Evolutionary conservation across 2,797 vertebrate species (phyloP).

Genomic region (Enteromius fasciolatus): DNA sequence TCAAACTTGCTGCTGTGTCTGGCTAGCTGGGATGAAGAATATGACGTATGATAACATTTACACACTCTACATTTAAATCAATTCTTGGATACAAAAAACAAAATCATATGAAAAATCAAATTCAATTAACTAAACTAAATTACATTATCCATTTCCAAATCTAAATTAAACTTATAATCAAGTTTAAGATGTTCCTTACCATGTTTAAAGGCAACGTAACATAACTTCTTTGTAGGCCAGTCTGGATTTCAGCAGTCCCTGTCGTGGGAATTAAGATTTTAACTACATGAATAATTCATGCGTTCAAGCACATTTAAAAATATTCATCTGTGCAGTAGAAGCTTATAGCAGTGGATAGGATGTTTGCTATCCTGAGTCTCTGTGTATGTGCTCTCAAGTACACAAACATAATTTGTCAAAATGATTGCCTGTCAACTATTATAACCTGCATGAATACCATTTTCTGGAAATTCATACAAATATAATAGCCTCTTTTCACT

Average conservation of each 20-base stretch:
- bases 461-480: conserved; percentile 31
- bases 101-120: neutral
- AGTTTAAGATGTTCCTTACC: neutral
- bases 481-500: conserved; percentile 16
- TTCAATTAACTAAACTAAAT: too few species aligned
- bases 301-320: conserved; percentile 18
- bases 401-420: conserved; percentile 15
- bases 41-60: neutral
- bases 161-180: neutral
- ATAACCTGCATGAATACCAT: conserved; percentile 8
- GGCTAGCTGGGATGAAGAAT: neutral
- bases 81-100: neutral
- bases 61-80: neutral
- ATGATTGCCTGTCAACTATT: conserved; percentile 23
- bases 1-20: neutral
- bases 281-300: conserved; percentile 42
- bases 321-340: conserved; percentile 30
- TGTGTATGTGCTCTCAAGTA: conserved; percentile 3
- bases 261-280: conserved; percentile 7
- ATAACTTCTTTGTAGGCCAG: neutral
- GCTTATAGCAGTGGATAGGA: neutral
- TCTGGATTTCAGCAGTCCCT: conserved; percentile 21
- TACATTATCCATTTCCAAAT: too few species aligned
- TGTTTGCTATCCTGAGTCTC: neutral
- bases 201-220: conserved; percentile 15